Evolutionary conservation across 2,888 invertebrate genomes (phyloP).

Genomic region (Zaprionus lineosus): DNA sequence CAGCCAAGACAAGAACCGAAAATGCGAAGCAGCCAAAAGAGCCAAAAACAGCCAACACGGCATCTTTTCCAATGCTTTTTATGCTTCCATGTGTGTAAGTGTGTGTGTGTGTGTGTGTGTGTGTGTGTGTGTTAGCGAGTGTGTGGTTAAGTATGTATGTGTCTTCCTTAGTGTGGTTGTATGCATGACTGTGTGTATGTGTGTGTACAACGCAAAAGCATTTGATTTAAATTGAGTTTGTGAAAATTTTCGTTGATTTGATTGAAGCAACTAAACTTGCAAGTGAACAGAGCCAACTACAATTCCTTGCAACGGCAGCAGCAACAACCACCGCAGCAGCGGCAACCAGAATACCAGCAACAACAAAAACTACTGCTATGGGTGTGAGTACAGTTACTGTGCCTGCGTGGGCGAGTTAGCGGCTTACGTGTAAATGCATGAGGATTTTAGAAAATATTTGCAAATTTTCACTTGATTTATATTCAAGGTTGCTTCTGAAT

Average conservation of each 20-base stretch:
- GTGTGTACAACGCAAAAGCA: constrained; percentile 69
- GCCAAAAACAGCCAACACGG: constrained; percentile 67
- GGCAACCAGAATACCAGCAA: constrained; percentile 14
- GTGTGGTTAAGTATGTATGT: constrained; percentile 4
- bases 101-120: constrained; percentile 9
- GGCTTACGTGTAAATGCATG: constrained; percentile 10
- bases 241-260: constrained; percentile 76
- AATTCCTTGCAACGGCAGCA: constrained; percentile 13
- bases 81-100: constrained; percentile 23
- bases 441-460: not conserved
- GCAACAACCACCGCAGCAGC: constrained; percentile 2
- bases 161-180: no score
- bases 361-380: not conserved
- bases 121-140: not conserved
- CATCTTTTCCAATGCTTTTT: constrained; percentile 62
- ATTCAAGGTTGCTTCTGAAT: no score
- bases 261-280: constrained; percentile 78
- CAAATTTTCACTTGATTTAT: no score
- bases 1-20: constrained; percentile 58
- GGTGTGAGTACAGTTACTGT: constrained; percentile 13
- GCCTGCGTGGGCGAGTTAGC: constrained; percentile 27
- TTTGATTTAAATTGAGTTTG: constrained; percentile 78
- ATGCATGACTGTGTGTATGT: constrained; percentile 41
- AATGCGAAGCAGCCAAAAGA: constrained; percentile 55
- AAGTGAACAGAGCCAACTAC: constrained; percentile 55